Conservation (phyloP, 2,113 vertebrate species). For the Gallinago undulata region DNA sequence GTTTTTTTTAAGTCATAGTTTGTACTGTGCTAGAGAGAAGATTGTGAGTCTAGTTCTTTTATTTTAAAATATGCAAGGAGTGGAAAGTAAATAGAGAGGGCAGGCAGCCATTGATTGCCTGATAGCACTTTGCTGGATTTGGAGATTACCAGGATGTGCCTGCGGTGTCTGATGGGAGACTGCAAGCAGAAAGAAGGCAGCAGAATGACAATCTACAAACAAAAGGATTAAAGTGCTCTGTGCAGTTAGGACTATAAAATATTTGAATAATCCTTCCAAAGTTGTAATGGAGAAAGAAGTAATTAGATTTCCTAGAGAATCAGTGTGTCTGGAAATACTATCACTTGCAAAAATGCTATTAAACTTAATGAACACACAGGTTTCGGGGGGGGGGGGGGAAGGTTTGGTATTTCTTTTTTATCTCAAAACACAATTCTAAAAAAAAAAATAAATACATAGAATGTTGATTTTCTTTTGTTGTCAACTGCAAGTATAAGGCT, state of each 20-base stretch:
- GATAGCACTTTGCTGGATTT: constrained; percentile 52
- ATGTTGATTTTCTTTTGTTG: background rate
- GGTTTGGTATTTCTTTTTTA: background rate
- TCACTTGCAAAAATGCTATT: background rate
- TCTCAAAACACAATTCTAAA: background rate
- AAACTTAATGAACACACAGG: background rate
- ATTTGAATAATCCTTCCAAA: constrained; percentile 52
- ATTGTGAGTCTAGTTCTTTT: background rate
- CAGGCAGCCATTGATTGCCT: constrained; percentile 60
- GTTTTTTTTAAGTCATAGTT: background rate
- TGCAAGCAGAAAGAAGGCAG: constrained; percentile 11
- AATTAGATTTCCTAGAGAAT: constrained; percentile 32
- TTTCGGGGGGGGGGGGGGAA: background rate
- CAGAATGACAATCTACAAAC: constrained; percentile 64
- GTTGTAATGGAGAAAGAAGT: constrained; percentile 22
- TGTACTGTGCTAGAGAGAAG: constrained; percentile 14
- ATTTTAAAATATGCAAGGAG: constrained; percentile 66
- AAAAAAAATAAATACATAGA: background rate
- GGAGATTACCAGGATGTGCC: constrained; percentile 53
- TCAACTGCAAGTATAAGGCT: background rate
- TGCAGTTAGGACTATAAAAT: constrained; percentile 22
- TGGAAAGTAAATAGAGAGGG: constrained; percentile 56
- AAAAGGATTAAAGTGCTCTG: constrained; percentile 41
- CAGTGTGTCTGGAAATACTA: background rate
- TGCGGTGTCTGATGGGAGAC: constrained; percentile 24